phyloP scores from a whole-genome alignment of 2,797 vertebrate species.

The Sternarchorhynchus goeldii region DNA sequence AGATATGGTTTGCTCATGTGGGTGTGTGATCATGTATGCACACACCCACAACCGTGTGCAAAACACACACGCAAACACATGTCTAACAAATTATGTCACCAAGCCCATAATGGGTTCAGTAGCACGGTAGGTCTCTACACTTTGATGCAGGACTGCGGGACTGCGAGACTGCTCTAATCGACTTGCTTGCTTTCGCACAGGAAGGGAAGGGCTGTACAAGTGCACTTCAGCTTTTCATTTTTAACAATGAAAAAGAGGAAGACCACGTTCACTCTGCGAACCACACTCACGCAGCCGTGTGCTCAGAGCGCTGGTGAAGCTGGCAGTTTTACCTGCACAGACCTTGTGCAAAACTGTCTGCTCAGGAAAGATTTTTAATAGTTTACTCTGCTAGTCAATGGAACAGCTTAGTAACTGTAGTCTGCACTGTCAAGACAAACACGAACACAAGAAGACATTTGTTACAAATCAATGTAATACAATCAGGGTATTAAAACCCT shows the following conservation, averaged over 20 bases:
- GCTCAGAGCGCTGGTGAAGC: too few relatives aligned
- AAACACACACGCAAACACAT: slow-evolving; percentile 35
- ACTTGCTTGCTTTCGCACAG: not conserved
- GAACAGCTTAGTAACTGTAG: too few relatives aligned
- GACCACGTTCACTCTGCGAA: slow-evolving; percentile 32
- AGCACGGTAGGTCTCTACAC: slow-evolving; percentile 1
- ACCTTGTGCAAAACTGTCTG: too few relatives aligned
- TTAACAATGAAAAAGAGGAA: slow-evolving; percentile 61
- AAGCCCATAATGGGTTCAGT: not conserved
- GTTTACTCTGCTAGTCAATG: too few relatives aligned
- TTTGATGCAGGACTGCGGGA: not conserved
- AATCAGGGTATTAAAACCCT: too few relatives aligned
- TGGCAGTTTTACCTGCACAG: too few relatives aligned
- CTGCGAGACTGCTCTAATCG: not conserved
- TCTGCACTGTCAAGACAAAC: too few relatives aligned
- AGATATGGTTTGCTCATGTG: slow-evolving; percentile 39
- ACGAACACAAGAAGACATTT: too few relatives aligned
- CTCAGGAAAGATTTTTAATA: too few relatives aligned
- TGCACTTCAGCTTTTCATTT: slow-evolving; percentile 20
- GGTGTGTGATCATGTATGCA: slow-evolving; percentile 13
- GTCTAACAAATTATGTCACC: slow-evolving; percentile 10
- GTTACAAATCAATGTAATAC: too few relatives aligned
- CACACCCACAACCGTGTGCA: slow-evolving; percentile 53
- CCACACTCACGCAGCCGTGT: not conserved
- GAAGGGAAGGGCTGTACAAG: slow-evolving; percentile 50